Evolutionary conservation across 2,113 vertebrate species (phyloP), one percentile per base, ranked within the genome.

Genomic region (Epinephelus fuscoguttatus): DNA sequence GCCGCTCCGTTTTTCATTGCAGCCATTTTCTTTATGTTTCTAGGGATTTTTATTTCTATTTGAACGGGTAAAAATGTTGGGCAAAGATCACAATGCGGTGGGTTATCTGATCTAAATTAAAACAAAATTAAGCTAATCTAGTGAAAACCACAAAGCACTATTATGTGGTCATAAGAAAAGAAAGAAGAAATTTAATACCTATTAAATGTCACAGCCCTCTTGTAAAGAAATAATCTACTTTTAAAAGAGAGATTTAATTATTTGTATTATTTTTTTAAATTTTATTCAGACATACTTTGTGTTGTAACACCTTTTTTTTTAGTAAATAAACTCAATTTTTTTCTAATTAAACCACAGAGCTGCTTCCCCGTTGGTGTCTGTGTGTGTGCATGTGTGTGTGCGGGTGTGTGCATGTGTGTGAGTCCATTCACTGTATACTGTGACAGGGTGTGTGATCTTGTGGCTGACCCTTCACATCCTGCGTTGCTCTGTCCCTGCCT

Each of bases 401-500:
- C 37, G 74, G 59, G 56, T 72, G 75, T 21, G 12, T 49, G 47
- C 75, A 15, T 60, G 50, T 50, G 60, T 74, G 75, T 68, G 57
- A 33, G 56, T 71, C 15, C 12, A 33, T 71, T 64, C 55, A 61
- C 18, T 4, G 21, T 21, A 11, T 27, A 12, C 47, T 40, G 25
- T 70, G 59, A 84, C 78, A 82, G 42, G 59, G 64, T 75, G 4
- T 78, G 27, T 86, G 84, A 80, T 53, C 75, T 82, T 72, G 70
- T 40, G 55, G 56, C n/a, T 83, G 82, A 88, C 80, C 89, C 67
- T 83, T 85, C 74, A 47, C 64, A 81, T 81, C 60, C 49, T 71
- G 82, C 40, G 56, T 30, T 81, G 52, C 79, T 61, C 74, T 33
- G 3, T 63, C 69, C 23, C 80, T 61, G 62, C 37, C 23, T 14